Base-by-base conservation (phyloP, 2,888 invertebrate species). In the Oscheius sp. region DNA sequence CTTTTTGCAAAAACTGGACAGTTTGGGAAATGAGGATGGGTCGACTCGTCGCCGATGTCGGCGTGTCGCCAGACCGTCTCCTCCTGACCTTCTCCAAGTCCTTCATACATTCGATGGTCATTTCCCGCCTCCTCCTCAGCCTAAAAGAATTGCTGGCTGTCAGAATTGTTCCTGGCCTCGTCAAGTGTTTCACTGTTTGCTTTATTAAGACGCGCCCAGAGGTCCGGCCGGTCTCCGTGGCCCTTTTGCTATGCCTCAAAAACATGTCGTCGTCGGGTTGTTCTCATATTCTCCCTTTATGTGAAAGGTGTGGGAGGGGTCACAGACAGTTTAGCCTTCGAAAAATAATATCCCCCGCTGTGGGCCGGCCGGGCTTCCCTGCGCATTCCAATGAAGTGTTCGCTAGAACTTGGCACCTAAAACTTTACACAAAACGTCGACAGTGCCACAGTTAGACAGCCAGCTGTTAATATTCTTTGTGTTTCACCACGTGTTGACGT, bases 181-280 rank as follows among this genome's bases (percentile, higher is more conserved):
- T 69, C 69, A 69, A 69, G 69, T 69, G 69, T 69, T 69, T 29
- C 69, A 18, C 45, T 69, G 56, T 69, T 69, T 69, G 69, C 45
- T 35, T 69, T 69, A 69, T 69, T 69, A 69, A 69, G 69, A 69
- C 69, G 69, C 52, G 43, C 35, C 9, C 35, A 35, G 35, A 25
- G 27, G 64, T n/a, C 45, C n/a, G 56, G 69, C 69, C 56, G 56
- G 69, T 69, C 56, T 41, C 49, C 25, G 52, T 49, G 52, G 52
- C 23, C 66, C 35, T 35, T 35, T 9, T 9, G 5, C n/a, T n/a
- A n/a, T n/a, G n/a, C 35, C 35, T 6, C 35, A 35, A 66, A 66
- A 66, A 69, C 69, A 56, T 53, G 21, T 29, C 58, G 29, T 43
- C 16, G 61, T 61, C 18, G 61, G 27, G 35, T 45, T 13, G 55